phyloP scores from a whole-genome alignment of 2,888 invertebrate species.

The Candidula unifasciata region DNA sequence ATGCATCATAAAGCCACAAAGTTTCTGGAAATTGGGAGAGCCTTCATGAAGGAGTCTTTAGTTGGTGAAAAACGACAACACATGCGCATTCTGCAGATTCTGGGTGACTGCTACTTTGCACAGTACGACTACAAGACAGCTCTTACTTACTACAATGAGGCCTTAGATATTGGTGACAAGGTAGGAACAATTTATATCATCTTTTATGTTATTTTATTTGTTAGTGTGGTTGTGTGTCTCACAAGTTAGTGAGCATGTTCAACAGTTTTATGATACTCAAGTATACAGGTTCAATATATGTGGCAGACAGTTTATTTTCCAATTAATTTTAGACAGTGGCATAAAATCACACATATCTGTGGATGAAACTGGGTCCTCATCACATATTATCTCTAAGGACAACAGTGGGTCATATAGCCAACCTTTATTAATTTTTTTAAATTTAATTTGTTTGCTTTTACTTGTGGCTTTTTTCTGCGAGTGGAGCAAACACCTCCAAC shows the following conservation, averaged over 20 bases:
- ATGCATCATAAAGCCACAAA: constrained; percentile 74
- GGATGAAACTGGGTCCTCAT: too few relatives aligned
- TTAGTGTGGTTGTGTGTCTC: not conserved
- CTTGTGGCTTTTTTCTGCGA: too few relatives aligned
- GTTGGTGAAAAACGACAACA: constrained; percentile 68
- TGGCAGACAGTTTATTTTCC: too few relatives aligned
- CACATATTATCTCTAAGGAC: too few relatives aligned
- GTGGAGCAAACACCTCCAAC: too few relatives aligned
- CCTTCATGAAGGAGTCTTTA: constrained; percentile 63
- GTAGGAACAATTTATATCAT: constrained; percentile 28
- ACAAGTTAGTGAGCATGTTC: not conserved
- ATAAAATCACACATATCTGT: too few relatives aligned
- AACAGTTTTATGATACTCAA: too few relatives aligned
- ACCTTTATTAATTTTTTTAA: too few relatives aligned
- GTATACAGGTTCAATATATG: too few relatives aligned
- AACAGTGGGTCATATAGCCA: too few relatives aligned
- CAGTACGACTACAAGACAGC: constrained; percentile 75
- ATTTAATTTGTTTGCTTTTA: too few relatives aligned
- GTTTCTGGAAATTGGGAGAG: constrained; percentile 71
- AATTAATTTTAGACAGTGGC: too few relatives aligned
- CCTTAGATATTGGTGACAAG: constrained; percentile 70
- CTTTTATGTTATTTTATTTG: not conserved
- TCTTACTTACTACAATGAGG: constrained; percentile 73
- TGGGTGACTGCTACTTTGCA: constrained; percentile 74
- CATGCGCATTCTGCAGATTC: constrained; percentile 72